Evolutionary conservation across 2,888 invertebrate species (phyloP).

Genomic region (Mesorhabditis sp.): DNA sequence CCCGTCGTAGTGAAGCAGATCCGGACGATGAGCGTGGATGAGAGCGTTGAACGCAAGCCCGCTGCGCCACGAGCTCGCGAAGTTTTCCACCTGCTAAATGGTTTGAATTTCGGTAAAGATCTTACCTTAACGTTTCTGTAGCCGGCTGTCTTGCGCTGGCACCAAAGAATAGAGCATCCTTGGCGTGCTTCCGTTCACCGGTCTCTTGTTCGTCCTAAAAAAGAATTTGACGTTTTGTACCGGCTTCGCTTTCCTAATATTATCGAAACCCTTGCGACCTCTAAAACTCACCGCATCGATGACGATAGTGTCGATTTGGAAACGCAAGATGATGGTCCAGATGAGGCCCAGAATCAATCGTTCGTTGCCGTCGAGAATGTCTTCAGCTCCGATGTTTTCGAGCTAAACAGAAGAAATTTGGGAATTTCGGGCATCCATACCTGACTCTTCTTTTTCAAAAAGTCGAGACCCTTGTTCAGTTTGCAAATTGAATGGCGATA

Average conservation of each 20-base stretch:
- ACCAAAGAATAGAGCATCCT: conserved; percentile 97
- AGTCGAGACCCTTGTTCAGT: conserved; percentile 74
- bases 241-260: background rate
- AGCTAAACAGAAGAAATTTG: conserved; percentile 65
- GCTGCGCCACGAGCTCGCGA: conserved; percentile 82
- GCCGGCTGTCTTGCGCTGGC: conserved; percentile 93
- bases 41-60: conserved; percentile 97
- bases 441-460: conserved; percentile 55
- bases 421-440: conserved; percentile 14
- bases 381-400: conserved; percentile 97
- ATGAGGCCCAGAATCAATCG: conserved; percentile 92
- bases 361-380: conserved; percentile 96
- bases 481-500: conserved; percentile 73
- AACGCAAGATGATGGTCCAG: conserved; percentile 97
- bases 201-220: conserved; percentile 85
- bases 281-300: conserved; percentile 74
- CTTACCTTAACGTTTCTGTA: conserved; percentile 65
- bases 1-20: conserved; percentile 72
- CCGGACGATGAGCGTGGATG: conserved; percentile 90
- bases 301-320: conserved; percentile 97
- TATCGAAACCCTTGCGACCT: background rate
- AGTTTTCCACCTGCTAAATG: conserved; percentile 57
- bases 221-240: conserved; percentile 1
- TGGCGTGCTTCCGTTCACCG: conserved; percentile 95
- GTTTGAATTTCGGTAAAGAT: background rate